Base-by-base conservation (phyloP, 2,888 invertebrate species). In the Xestia rhomboidea region DNA sequence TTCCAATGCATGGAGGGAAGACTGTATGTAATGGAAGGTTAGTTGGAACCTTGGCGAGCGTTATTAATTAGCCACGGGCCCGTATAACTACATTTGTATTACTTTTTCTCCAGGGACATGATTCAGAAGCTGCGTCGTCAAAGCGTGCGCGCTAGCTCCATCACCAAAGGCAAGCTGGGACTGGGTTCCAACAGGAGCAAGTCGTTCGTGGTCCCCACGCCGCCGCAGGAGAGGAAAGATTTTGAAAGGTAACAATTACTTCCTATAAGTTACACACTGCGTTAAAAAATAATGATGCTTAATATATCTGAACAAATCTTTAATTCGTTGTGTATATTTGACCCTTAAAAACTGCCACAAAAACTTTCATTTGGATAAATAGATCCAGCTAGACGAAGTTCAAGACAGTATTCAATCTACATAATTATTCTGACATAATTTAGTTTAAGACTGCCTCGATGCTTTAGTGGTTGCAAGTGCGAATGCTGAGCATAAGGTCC, bases 111-210 rank as follows among this genome's bases (percentile, higher is more conserved):
- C 88, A 97, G 99, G 86, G 99, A 99, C 93, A 99, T 99, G 98
- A 98, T 99, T 87, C 99, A 99, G 93, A 98, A 98, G 93, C 95
- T 99, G 54, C 97, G 98, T 44, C 97, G 99, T 41, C 99, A 99
- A 93, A 98, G 98, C 90, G 98, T 98, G 24, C 98, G 98, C 89
- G 98, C 98, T 0, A 97, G 98, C 18, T 97, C 98, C 30, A 98
- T 98, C 87, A 97, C 97, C 10, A 98, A 98, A 92, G 98, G 98
- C 88, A 98, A 98, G 94, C 97, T 98, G 82, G 98, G 98, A 2
- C 95, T 98, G 57, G 98, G 97, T 88, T 97, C 98, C 27, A 98
- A 98, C 93, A 97, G 98, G 82, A 98, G 98, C 46, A 97, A 98
- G 89, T 98, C 98, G 0, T 98, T 98, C 93, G 97, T 98, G 30